phyloP scores from a whole-genome alignment of 2,888 invertebrate species.

The Drosophila melanosoma region DNA sequence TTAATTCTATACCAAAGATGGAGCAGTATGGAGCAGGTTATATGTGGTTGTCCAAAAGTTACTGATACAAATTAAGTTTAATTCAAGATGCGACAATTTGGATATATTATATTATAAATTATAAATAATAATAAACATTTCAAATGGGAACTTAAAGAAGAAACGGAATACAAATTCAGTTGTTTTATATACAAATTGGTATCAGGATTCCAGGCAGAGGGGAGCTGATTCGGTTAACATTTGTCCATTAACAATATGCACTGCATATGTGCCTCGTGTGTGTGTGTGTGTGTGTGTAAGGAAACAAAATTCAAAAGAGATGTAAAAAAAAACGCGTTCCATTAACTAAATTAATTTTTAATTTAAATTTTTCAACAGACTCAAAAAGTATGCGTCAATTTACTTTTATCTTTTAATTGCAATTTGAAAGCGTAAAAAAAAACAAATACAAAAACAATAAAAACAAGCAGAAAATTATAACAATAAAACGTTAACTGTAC shows the following conservation, averaged over 20 bases:
- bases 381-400: slow-evolving; percentile 35
- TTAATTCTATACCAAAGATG: background rate
- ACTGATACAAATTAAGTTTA: background rate
- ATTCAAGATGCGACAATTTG: background rate
- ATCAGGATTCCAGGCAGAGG: background rate
- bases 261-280: slow-evolving; percentile 50
- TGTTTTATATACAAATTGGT: slow-evolving; percentile 23
- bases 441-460: slow-evolving; percentile 11
- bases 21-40: background rate
- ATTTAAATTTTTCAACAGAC: slow-evolving; percentile 70
- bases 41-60: background rate
- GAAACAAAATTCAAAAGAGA: slow-evolving; percentile 53
- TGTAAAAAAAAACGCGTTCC: slow-evolving; percentile 53
- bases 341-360: slow-evolving; percentile 80
- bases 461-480: slow-evolving; percentile 5
- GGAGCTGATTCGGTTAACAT: background rate
- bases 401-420: slow-evolving; percentile 64
- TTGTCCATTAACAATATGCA: slow-evolving; percentile 29
- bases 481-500: slow-evolving; percentile 13
- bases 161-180: slow-evolving; percentile 32
- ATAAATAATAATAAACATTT: too few relatives aligned
- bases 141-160: too few relatives aligned
- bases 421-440: slow-evolving; percentile 45
- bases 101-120: background rate
- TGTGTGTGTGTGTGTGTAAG: background rate